Conservation (phyloP, 2,888 invertebrate genomes). For the Polydrusus cervinus region DNA sequence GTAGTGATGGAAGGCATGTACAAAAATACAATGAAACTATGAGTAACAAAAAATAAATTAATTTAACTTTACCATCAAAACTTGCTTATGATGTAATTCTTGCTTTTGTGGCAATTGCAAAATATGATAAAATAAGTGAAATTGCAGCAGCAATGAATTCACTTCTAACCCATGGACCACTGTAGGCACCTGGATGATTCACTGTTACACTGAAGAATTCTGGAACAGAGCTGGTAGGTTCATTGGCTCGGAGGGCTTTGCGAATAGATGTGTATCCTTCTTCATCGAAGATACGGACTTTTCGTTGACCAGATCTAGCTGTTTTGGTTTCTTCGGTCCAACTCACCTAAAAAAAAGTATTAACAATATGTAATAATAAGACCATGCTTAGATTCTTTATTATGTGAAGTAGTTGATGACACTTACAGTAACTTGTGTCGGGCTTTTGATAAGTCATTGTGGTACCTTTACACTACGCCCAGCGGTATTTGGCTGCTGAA, state of each 20-base stretch:
- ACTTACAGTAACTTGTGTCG: too few species aligned
- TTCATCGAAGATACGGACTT: conserved; percentile 90
- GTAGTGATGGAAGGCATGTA: conserved; percentile 24
- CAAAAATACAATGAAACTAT: conserved; percentile 29
- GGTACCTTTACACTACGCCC: too few species aligned
- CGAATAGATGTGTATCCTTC: conserved; percentile 91
- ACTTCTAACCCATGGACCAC: conserved; percentile 94
- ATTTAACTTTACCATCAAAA: conserved; percentile 27
- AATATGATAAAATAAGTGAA: conserved; percentile 87
- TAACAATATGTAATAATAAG: too few species aligned
- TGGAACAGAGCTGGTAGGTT: conserved; percentile 79
- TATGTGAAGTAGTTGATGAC: too few species aligned
- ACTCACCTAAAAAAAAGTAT: conserved; percentile 82
- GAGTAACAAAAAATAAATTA: conserved; percentile 46
- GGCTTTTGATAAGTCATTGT: too few species aligned
- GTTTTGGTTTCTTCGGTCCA: conserved; percentile 93
- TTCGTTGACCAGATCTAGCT: conserved; percentile 86
- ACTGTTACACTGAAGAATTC: conserved; percentile 82
- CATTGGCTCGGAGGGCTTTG: conserved; percentile 85
- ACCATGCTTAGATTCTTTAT: too few species aligned
- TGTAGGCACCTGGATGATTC: conserved; percentile 87
- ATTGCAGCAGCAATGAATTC: conserved; percentile 90
- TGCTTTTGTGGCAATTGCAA: conserved; percentile 88
- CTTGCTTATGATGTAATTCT: conserved; percentile 73
- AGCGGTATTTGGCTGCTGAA: too few species aligned